Percentiles rank a stretch among this genome's conserved stretches.
phyloP scores from a whole-genome alignment of 2,888 invertebrate genomes.

The Thecophora atra region DNA sequence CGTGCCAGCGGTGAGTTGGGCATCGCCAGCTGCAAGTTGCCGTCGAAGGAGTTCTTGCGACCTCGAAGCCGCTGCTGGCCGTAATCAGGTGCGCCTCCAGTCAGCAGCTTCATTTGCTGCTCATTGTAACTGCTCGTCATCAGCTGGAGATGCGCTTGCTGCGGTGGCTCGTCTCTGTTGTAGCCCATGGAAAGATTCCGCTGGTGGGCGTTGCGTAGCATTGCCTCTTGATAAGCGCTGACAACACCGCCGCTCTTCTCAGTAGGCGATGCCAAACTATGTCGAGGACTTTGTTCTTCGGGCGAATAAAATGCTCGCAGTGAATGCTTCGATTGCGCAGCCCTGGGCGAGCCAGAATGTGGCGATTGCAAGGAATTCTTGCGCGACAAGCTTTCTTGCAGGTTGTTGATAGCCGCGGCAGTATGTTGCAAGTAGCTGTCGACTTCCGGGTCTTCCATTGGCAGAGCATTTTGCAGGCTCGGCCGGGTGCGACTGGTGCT shows the following conservation, averaged over 20 bases:
- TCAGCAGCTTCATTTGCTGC: slow-evolving; percentile 58
- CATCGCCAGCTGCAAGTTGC: slow-evolving; percentile 45
- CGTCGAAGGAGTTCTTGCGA: slow-evolving; percentile 65
- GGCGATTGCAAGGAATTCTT: slow-evolving; percentile 64
- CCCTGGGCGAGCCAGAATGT: slow-evolving; percentile 50
- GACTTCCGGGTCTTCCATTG: slow-evolving; percentile 43
- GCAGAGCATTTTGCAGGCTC: slow-evolving; percentile 54
- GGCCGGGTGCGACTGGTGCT: slow-evolving; percentile 66
- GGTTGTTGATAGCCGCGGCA: slow-evolving; percentile 60
- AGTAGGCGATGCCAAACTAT: slow-evolving; percentile 53
- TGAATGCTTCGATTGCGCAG: slow-evolving; percentile 47
- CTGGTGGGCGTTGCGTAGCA: slow-evolving; percentile 46
- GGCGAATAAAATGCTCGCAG: slow-evolving; percentile 50
- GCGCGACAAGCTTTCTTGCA: slow-evolving; percentile 61
- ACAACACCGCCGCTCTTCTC: slow-evolving; percentile 17
- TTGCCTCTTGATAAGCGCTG: slow-evolving; percentile 49
- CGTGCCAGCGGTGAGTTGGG: slow-evolving; percentile 45
- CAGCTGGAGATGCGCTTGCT: slow-evolving; percentile 45
- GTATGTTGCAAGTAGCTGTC: slow-evolving; percentile 71
- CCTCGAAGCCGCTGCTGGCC: slow-evolving; percentile 59
- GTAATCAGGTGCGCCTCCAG: slow-evolving; percentile 57
- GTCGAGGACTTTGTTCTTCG: slow-evolving; percentile 61
- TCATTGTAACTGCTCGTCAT: slow-evolving; percentile 66
- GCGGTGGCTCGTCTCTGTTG: slow-evolving; percentile 35
- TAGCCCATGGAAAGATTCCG: slow-evolving; percentile 48